Evolutionary conservation across 2,113 vertebrate genomes (phyloP).

Genomic region (Procavia capensis): DNA sequence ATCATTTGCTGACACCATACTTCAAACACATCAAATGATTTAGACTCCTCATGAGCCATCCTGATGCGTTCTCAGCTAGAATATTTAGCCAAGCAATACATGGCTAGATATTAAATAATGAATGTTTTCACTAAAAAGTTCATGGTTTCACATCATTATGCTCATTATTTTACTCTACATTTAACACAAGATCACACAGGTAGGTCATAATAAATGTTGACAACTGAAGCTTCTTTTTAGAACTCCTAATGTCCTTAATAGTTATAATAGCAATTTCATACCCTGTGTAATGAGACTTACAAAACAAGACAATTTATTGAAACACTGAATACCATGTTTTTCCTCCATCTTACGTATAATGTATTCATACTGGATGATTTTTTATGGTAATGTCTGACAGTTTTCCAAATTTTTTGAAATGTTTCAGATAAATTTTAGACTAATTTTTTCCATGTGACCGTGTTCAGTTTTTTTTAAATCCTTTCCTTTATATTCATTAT

Average conservation of each 20-base stretch:
- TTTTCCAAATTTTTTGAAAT: background rate
- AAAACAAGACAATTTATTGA: background rate
- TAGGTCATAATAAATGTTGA: background rate
- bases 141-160: background rate
- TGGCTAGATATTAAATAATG: fast-evolving
- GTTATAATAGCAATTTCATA: background rate
- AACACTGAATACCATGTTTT: background rate
- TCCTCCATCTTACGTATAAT: no score
- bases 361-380: background rate
- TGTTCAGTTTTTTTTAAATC: background rate
- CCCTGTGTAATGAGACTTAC: background rate
- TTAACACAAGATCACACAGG: background rate
- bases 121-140: background rate
- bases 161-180: fast-evolving
- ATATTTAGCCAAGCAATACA: fast-evolving
- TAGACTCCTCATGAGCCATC: background rate
- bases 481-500: background rate
- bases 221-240: background rate
- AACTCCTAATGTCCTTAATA: background rate
- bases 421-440: background rate
- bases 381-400: background rate
- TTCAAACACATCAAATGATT: background rate
- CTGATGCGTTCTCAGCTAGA: background rate
- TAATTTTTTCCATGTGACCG: background rate
- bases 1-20: background rate